These are phyloP conservation scores for Diarsia rubi DNA, from an alignment of 2,888 invertebrate species.

Conservation along the genomic window DNA sequence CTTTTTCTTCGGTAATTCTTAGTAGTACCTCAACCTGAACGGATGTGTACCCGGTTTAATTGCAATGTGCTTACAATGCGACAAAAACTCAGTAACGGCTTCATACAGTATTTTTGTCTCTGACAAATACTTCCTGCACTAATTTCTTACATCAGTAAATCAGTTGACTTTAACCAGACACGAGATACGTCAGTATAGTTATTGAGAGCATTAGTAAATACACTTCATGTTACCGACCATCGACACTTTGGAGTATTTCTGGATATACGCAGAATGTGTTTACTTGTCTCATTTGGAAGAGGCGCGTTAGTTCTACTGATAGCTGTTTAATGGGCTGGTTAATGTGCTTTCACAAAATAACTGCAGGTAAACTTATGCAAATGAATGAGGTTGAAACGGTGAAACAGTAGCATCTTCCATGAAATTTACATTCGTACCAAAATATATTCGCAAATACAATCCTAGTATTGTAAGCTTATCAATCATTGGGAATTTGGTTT, in stretches of 20 bases:
- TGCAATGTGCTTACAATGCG: constrained; percentile 21
- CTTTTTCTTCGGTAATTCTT: constrained; percentile 24
- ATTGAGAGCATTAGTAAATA: constrained; percentile 42
- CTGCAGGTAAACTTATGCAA: constrained; percentile 42
- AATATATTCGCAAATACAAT: neutral
- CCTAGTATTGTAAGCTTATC: neutral
- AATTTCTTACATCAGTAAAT: neutral
- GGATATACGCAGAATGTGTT: constrained; percentile 55
- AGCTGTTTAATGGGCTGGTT: constrained; percentile 43
- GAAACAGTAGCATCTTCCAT: neutral
- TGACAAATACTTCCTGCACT: neutral
- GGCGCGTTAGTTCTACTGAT: constrained; percentile 49
- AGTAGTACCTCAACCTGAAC: neutral
- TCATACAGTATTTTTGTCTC: constrained; percentile 17
- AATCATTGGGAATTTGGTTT: neutral
- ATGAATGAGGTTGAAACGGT: constrained; percentile 6
- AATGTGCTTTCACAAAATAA: constrained; percentile 46
- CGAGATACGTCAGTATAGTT: constrained; percentile 30
- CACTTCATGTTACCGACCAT: constrained; percentile 41
- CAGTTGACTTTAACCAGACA: constrained; percentile 47
- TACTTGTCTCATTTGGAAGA: constrained; percentile 56
- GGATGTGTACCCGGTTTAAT: constrained; percentile 19
- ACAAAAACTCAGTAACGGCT: constrained; percentile 8
- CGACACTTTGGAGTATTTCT: constrained; percentile 60
- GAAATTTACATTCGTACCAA: neutral